phyloP scores from a whole-genome alignment of 2,888 invertebrate genomes.

The Leucophenga maculata region DNA sequence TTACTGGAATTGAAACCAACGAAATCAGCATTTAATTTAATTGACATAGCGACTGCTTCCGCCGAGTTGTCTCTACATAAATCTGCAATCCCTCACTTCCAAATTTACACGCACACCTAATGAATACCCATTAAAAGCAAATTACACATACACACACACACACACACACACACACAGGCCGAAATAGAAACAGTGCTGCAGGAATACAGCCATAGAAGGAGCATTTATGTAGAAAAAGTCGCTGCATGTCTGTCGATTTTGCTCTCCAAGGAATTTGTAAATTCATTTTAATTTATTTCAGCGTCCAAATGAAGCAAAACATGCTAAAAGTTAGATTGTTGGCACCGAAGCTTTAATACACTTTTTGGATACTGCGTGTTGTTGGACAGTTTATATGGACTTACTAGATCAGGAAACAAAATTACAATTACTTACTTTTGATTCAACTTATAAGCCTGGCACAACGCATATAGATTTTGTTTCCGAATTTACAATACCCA shows the following conservation, averaged over 20 bases:
- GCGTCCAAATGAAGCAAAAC: background rate
- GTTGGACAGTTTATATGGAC: no score
- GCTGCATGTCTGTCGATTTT: background rate
- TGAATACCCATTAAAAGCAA: constrained; percentile 57
- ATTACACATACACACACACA: constrained; percentile 45
- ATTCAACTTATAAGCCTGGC: no score
- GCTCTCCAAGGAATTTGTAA: constrained; percentile 52
- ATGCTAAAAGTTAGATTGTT: no score
- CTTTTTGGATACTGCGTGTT: no score
- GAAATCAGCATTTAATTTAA: constrained; percentile 66
- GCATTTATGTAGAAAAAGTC: constrained; percentile 38
- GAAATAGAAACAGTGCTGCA: background rate
- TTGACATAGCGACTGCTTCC: constrained; percentile 47
- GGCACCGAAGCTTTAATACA: no score
- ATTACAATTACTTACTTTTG: no score
- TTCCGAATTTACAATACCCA: no score
- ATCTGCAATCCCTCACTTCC: background rate
- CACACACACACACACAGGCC: background rate
- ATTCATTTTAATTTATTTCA: constrained; percentile 62
- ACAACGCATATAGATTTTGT: no score
- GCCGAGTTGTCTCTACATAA: background rate
- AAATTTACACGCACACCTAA: constrained; percentile 24
- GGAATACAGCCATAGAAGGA: background rate
- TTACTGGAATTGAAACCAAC: constrained; percentile 2
- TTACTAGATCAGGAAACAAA: no score